phyloP scores from a whole-genome alignment of 2,797 vertebrate species.

The Xyrichtys novacula region DNA sequence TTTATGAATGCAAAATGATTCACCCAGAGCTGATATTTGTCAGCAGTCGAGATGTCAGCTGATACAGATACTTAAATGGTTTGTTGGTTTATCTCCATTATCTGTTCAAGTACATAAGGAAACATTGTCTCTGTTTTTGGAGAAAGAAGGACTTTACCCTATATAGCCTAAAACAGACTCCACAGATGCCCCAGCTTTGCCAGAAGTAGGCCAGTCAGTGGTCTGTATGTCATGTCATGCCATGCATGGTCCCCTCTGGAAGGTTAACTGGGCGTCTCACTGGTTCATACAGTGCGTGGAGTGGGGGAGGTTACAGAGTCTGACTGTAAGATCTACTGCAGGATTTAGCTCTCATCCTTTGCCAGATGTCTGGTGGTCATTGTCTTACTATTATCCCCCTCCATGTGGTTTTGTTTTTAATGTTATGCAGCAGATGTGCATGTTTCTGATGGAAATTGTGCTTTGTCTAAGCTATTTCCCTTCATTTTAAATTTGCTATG shows the following conservation, averaged over 20 bases:
- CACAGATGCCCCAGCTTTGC: slow-evolving; percentile 37
- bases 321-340: slow-evolving; percentile 51
- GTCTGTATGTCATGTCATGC: slow-evolving; percentile 62
- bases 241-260: slow-evolving; percentile 46
- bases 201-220: slow-evolving; percentile 70
- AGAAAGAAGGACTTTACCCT: neutral
- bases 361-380: slow-evolving; percentile 59
- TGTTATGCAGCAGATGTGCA: slow-evolving; percentile 34
- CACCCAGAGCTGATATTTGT: too few relatives aligned
- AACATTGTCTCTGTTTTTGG: neutral
- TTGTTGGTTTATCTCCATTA: too few relatives aligned
- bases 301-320: slow-evolving; percentile 64
- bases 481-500: slow-evolving; percentile 1
- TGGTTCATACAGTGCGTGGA: slow-evolving; percentile 32
- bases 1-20: too few relatives aligned
- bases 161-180: neutral
- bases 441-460: neutral
- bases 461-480: neutral
- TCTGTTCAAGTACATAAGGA: neutral
- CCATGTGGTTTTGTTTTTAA: slow-evolving; percentile 42
- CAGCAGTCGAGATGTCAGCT: too few relatives aligned
- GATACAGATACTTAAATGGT: too few relatives aligned
- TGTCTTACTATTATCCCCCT: slow-evolving; percentile 19
- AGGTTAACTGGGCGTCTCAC: slow-evolving; percentile 55
- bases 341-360: slow-evolving; percentile 49